Evolutionary conservation across 2,797 vertebrate genomes (phyloP), one percentile per base, ranked within the genome.

Genomic region (Nyctibius grandis): DNA sequence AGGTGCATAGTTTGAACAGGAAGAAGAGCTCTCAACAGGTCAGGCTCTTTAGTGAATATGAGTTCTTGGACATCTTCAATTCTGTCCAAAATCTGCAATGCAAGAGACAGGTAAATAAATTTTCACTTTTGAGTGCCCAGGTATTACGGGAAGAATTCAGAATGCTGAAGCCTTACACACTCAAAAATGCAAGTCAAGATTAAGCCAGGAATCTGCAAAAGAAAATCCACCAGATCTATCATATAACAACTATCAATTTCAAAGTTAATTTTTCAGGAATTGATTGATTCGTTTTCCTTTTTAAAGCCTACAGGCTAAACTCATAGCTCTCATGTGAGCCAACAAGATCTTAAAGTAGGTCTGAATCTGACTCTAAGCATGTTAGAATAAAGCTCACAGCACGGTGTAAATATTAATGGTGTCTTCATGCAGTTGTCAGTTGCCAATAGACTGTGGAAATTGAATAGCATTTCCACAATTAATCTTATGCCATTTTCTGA

Each of bases 401-500:
- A 38, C 36, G 91, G 67, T 74, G 68, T 93, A 97, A 96, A 95
- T 97, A 97, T 96, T 96, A 95, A 96, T 95, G 54, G 63, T 44
- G 82, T 96, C 93, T 95, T 94, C 87, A 94, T 94, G 85, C 51
- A 96, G 89, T 96, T 98, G 91, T 93, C 86, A 94, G 67, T 93
- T 96, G 86, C 92, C 97, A 97, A 97, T 97, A 97, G 96, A 95
- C 93, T 96, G 84, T 92, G 95, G 85, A 98, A 98, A 97, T 90
- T 79, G 76, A 97, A 96, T 96, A 95, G 23, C 21, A 96, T 97
- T 97, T 97, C 67, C 95, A 97, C 97, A 97, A 98, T 97, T 97
- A 97, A 97, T 96, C 87, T 93, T 91, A 83, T 72, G 45, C 87
- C 69, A 95, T 95, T 97, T 97, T 97, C 83, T 95, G 97, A 97